Conservation (phyloP, 2,797 vertebrate species). For the Chaenodraco wilsoni region DNA sequence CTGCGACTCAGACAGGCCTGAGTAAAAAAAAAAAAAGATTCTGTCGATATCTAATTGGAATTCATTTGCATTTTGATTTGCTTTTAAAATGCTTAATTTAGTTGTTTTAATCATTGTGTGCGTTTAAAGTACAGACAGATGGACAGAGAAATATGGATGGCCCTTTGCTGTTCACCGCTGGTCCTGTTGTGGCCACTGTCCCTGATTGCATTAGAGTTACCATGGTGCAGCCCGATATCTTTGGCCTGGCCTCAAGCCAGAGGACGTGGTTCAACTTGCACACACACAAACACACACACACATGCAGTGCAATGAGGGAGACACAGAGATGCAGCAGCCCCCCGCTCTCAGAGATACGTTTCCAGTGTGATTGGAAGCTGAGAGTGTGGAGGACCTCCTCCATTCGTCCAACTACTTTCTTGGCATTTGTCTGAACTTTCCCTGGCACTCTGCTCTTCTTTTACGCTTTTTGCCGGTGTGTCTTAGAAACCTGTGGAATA, state of each 20-base stretch:
- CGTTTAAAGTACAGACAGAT: neutral
- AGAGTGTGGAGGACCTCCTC: conserved; percentile 50
- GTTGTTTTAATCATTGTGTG: conserved; percentile 12
- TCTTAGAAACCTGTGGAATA: conserved; percentile 59
- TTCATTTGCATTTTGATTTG: conserved; percentile 10
- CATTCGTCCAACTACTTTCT: conserved; percentile 41
- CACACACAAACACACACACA: conserved; percentile 7
- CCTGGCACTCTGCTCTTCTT: conserved; percentile 31
- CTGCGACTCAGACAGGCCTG: conserved; percentile 69
- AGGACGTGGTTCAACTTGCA: conserved; percentile 62
- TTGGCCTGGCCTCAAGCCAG: conserved; percentile 77
- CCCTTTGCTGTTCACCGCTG: conserved; percentile 38
- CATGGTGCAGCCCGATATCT: conserved; percentile 75
- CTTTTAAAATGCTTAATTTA: neutral
- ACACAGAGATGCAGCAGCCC: conserved; percentile 61
- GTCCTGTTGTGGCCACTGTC: conserved; percentile 60
- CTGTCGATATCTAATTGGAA: neutral
- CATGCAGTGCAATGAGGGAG: conserved; percentile 39
- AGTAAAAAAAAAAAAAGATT: conserved; percentile 10
- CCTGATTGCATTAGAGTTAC: conserved; percentile 79
- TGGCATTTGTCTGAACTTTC: conserved; percentile 44
- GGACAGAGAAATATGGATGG: conserved; percentile 34
- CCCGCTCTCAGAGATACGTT: conserved; percentile 63
- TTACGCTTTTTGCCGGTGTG: conserved; percentile 17
- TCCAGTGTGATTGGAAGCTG: conserved; percentile 67